Evolutionary conservation across 2,797 vertebrate genomes (phyloP).

Genomic region (Artibeus jamaicensis): DNA sequence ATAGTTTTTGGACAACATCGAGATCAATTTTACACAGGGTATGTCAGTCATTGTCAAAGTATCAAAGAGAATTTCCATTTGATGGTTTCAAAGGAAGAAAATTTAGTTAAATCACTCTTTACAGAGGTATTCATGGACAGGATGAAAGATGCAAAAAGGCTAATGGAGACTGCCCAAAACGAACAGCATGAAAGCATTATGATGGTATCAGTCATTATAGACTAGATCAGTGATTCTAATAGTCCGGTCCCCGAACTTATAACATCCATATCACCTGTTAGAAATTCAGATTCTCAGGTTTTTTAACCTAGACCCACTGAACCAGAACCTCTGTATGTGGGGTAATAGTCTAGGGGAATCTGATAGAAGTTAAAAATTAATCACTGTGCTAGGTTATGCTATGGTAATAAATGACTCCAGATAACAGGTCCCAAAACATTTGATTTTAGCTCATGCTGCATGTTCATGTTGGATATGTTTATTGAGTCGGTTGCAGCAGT

Average conservation of each 20-base stretch:
- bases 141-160: background rate
- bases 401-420: background rate
- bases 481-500: background rate
- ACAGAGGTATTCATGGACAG: background rate
- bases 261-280: background rate
- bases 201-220: background rate
- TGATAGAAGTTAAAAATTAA: background rate
- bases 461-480: background rate
- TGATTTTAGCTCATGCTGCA: background rate
- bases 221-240: background rate
- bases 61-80: background rate
- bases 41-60: background rate
- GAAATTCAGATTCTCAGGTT: background rate
- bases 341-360: background rate
- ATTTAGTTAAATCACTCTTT: background rate
- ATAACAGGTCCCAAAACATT: background rate
- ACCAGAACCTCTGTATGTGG: background rate
- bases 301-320: background rate
- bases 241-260: background rate
- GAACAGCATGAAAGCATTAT: background rate
- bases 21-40: background rate
- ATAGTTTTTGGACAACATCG: background rate
- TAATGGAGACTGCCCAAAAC: background rate
- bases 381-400: background rate
- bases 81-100: background rate